These are phyloP conservation scores for Helicoverpa assulta DNA, from an alignment of 2,888 invertebrate genomes.

Conservation along the genomic window DNA sequence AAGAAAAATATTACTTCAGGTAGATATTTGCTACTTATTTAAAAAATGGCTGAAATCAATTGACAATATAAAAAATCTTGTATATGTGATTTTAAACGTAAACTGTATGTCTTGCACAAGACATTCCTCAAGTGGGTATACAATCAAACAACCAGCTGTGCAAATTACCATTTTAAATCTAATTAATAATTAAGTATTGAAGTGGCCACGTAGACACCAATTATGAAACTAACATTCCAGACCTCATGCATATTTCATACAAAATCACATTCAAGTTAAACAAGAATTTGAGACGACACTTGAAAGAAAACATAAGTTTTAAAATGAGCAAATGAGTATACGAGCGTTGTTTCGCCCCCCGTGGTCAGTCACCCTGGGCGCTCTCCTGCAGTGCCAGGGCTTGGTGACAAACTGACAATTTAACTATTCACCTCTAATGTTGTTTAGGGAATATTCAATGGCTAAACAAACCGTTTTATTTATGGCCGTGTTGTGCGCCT, in stretches of 20 bases:
- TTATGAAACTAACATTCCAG: constrained; percentile 3
- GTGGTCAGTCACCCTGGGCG: constrained; percentile 69
- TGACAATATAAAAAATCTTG: too few relatives aligned
- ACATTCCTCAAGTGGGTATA: too few relatives aligned
- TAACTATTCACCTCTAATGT: constrained; percentile 87
- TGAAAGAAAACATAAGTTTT: constrained; percentile 65
- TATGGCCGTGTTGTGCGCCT: constrained; percentile 83
- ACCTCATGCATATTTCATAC: constrained; percentile 15
- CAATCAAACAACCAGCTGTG: too few relatives aligned
- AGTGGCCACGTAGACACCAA: background rate
- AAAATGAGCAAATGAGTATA: constrained; percentile 73
- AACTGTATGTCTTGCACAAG: too few relatives aligned
- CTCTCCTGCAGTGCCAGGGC: constrained; percentile 71
- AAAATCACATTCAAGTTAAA: constrained; percentile 40
- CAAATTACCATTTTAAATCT: too few relatives aligned
- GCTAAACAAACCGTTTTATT: constrained; percentile 84
- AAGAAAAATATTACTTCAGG: too few relatives aligned
- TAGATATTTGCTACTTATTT: too few relatives aligned
- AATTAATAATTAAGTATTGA: too few relatives aligned
- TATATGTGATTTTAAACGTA: too few relatives aligned
- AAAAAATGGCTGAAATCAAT: too few relatives aligned
- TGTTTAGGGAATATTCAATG: constrained; percentile 86
- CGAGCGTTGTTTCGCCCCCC: constrained; percentile 66
- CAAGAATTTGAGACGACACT: constrained; percentile 44
- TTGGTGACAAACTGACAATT: constrained; percentile 87